These are phyloP conservation scores for Palythoa heliodiscus DNA, from an alignment of 92 coral and sea anemone species.

Conservation along the genomic window DNA sequence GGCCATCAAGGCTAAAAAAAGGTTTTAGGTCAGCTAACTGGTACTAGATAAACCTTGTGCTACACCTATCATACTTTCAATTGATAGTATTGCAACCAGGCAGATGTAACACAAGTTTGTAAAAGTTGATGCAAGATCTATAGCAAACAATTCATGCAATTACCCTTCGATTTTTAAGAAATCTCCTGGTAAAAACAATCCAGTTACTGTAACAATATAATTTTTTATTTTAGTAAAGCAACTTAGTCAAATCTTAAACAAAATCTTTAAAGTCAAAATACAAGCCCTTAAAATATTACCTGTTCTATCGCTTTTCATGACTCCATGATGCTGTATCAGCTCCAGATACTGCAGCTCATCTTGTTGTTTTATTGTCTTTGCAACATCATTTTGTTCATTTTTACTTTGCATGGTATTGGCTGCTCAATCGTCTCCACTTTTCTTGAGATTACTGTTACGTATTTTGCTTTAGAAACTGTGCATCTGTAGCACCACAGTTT, in stretches of 20 bases:
- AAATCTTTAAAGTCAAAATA: neutral
- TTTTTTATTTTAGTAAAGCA: neutral
- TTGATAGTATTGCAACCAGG: too few relatives aligned
- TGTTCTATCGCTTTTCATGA: conserved; percentile 77
- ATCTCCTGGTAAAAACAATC: too few relatives aligned
- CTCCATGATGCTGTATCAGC: conserved; percentile 75
- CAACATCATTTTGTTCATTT: neutral
- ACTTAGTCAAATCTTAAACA: neutral
- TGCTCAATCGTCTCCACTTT: neutral
- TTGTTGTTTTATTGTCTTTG: conserved; percentile 46
- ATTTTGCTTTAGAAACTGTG: neutral
- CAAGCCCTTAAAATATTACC: conserved; percentile 47
- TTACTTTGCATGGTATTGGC: neutral
- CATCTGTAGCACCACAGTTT: neutral
- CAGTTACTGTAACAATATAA: neutral
- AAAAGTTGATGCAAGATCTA: too few relatives aligned
- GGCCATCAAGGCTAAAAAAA: too few relatives aligned
- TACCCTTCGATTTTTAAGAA: too few relatives aligned
- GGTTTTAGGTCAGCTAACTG: too few relatives aligned
- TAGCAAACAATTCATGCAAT: too few relatives aligned
- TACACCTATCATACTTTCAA: too few relatives aligned
- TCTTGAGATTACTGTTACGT: neutral
- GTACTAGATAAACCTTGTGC: too few relatives aligned
- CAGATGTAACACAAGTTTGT: too few relatives aligned
- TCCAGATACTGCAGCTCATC: conserved; percentile 93